Evolutionary conservation across 1,140 invertebrate genomes (phyloP).

Genomic region (Piezodorus guildinii): DNA sequence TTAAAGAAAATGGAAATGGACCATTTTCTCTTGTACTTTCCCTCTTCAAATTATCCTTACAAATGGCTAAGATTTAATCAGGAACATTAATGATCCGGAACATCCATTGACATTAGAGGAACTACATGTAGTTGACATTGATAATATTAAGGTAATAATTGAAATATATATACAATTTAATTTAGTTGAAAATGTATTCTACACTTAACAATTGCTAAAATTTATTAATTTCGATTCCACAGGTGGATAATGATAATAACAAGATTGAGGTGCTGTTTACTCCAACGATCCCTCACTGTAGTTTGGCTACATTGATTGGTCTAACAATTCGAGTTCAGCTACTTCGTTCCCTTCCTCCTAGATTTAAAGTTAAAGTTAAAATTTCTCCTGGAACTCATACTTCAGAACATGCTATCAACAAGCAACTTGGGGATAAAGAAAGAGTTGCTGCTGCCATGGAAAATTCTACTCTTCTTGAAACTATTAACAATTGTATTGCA

Average conservation of each 20-base stretch:
- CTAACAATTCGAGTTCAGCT: slow-evolving; percentile 78
- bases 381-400: slow-evolving; percentile 87
- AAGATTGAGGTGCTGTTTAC: slow-evolving; percentile 73
- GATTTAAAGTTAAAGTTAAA: slow-evolving; percentile 80
- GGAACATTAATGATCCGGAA: slow-evolving; percentile 95
- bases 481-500: slow-evolving; percentile 84
- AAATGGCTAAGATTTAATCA: slow-evolving; percentile 60
- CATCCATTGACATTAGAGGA: slow-evolving; percentile 95
- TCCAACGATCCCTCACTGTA: slow-evolving; percentile 98
- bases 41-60: slow-evolving; percentile 3
- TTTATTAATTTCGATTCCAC: slow-evolving; percentile 18
- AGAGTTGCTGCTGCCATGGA: slow-evolving; percentile 93
- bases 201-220: background rate
- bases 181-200: background rate
- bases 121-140: slow-evolving; percentile 83
- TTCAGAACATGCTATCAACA: slow-evolving; percentile 87
- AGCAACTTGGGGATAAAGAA: slow-evolving; percentile 96
- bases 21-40: no score
- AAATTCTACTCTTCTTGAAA: slow-evolving; percentile 63
- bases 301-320: slow-evolving; percentile 97
- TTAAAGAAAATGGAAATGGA: no score
- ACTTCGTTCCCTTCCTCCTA: slow-evolving; percentile 68
- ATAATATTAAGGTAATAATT: slow-evolving; percentile 51
- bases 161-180: no score
- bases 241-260: slow-evolving; percentile 59